Percentiles rank a stretch among this genome's conserved stretches.
phyloP scores from a whole-genome alignment of 2,888 invertebrate genomes.

The Drosophila longiperda region DNA sequence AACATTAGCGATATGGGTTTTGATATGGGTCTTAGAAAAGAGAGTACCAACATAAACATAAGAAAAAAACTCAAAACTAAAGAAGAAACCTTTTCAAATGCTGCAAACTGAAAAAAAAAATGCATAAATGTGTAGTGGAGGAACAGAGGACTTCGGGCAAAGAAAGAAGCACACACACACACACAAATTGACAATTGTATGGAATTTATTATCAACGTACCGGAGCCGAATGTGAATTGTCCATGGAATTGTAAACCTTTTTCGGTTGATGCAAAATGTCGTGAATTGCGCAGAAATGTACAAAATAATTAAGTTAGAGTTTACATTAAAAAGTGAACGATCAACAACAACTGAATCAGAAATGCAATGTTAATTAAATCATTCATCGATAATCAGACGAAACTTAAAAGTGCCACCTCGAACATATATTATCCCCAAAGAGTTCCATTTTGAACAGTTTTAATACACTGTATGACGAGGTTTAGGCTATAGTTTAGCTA shows the following conservation, averaged over 20 bases:
- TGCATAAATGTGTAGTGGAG: conserved; percentile 10
- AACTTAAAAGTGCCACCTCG: not conserved
- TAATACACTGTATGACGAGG: not conserved
- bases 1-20: conserved; percentile 35
- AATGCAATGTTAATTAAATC: conserved; percentile 13
- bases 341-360: conserved; percentile 19
- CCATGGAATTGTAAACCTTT: conserved; percentile 89
- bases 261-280: conserved; percentile 60
- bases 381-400: not conserved
- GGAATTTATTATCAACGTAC: conserved; percentile 85
- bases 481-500: not conserved
- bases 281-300: conserved; percentile 67
- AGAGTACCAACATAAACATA: conserved; percentile 21
- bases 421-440: not conserved
- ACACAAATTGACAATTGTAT: conserved; percentile 22
- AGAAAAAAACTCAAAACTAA: conserved; percentile 4
- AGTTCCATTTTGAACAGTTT: not conserved
- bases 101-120: conserved; percentile 10
- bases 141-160: conserved; percentile 16
- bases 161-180: conserved; percentile 12
- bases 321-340: conserved; percentile 20
- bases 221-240: conserved; percentile 86
- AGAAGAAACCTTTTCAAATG: conserved; percentile 5
- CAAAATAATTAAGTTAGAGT: conserved; percentile 50
- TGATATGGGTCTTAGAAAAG: conserved; percentile 5